Conservation (phyloP, 2,797 vertebrate genomes). For the Novumbra hubbsi region DNA sequence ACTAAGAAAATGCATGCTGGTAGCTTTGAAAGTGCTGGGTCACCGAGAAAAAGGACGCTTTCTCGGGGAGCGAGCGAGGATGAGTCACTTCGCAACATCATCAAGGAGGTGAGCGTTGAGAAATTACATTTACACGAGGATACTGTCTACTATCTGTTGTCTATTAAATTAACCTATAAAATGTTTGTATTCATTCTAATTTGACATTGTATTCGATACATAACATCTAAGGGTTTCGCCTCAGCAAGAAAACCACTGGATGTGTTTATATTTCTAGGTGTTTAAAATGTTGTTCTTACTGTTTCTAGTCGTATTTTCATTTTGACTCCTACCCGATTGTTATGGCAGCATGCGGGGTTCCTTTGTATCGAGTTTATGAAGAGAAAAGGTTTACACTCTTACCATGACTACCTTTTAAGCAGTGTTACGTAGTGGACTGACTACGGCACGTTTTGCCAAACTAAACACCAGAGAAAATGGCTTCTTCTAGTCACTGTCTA, state of each 20-base stretch:
- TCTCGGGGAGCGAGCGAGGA: conserved; percentile 77
- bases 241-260: neutral
- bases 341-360: neutral
- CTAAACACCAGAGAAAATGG: neutral
- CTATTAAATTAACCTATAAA: neutral
- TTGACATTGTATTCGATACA: neutral
- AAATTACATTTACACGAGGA: conserved; percentile 23
- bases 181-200: neutral
- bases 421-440: no score
- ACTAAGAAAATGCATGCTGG: conserved; percentile 66
- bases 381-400: no score
- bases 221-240: neutral
- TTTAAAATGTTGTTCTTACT: neutral
- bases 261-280: neutral
- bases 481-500: conserved; percentile 1
- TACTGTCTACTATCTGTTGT: neutral
- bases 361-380: neutral
- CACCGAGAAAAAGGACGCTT: conserved; percentile 68
- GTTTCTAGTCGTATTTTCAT: neutral
- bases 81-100: conserved; percentile 75
- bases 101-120: conserved; percentile 67
- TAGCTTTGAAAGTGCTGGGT: conserved; percentile 60
- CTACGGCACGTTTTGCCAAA: no score
- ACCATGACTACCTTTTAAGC: no score
- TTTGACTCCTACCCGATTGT: neutral